phyloP scores from a whole-genome alignment of 1,140 invertebrate species.

The Ceratosolen solmsi region DNA sequence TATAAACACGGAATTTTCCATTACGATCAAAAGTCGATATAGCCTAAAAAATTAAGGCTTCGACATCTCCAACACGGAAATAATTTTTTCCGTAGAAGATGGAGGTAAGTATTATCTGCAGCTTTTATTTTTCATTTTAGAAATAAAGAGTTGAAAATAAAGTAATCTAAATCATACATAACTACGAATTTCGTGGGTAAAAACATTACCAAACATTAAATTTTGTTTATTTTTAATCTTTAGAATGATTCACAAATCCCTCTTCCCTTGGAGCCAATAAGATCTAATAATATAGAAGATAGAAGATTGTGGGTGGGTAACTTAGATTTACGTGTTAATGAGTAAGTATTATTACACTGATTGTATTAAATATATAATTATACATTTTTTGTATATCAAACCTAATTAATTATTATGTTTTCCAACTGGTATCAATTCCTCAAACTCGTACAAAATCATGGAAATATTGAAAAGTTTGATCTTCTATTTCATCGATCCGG shows the following conservation, averaged over 20 bases:
- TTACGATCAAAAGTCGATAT: slow-evolving; percentile 38
- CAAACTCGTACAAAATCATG: slow-evolving; percentile 95
- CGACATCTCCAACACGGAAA: neutral
- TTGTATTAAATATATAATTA: slow-evolving; percentile 1
- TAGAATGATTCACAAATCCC: slow-evolving; percentile 65
- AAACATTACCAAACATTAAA: neutral
- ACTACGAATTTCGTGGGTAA: neutral
- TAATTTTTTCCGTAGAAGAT: slow-evolving; percentile 7
- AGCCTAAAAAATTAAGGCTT: slow-evolving; percentile 29
- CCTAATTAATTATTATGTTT: slow-evolving; percentile 60
- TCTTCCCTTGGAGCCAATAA: slow-evolving; percentile 77
- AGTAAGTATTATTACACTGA: slow-evolving; percentile 82
- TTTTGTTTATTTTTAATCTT: slow-evolving; percentile 1
- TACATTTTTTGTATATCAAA: slow-evolving; percentile 43
- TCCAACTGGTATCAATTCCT: slow-evolving; percentile 91
- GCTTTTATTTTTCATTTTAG: neutral
- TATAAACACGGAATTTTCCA: neutral
- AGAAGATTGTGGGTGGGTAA: slow-evolving; percentile 92
- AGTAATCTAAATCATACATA: neutral
- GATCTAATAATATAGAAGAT: slow-evolving; percentile 77
- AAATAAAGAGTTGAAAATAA: neutral
- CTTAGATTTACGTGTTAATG: slow-evolving; percentile 88
- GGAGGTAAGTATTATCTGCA: slow-evolving; percentile 19
- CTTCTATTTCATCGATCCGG: slow-evolving; percentile 93
- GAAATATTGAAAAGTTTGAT: slow-evolving; percentile 93